Percentiles rank a stretch among this genome's conserved stretches.
phyloP scores from a whole-genome alignment of 2,797 vertebrate species.

The Chaunax sp. region DNA sequence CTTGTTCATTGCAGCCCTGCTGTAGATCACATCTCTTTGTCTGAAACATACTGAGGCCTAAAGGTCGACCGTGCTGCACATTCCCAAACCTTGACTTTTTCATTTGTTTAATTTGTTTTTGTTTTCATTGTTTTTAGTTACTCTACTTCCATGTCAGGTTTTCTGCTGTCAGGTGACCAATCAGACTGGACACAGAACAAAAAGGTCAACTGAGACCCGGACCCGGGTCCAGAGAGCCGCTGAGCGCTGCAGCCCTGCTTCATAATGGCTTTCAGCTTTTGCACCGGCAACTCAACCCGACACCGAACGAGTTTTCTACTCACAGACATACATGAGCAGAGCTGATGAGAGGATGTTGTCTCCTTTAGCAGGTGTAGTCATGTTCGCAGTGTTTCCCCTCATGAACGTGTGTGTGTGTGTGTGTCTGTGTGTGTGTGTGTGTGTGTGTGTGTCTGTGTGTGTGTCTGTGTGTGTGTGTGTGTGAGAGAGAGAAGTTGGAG shows the following conservation, averaged over 20 bases:
- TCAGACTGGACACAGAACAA: no score
- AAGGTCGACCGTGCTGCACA: no score
- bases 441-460: conserved; percentile 7
- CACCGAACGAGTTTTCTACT: conserved; percentile 37
- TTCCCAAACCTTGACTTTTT: no score
- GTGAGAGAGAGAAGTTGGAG: conserved; percentile 32
- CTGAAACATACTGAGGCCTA: no score
- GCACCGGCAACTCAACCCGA: conserved; percentile 26
- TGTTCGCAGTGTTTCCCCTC: conserved; percentile 66
- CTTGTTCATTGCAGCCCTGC: no score
- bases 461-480: no score
- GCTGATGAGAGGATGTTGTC: conserved; percentile 30
- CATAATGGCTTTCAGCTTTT: conserved; percentile 42
- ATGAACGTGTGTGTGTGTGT: conserved; percentile 36
- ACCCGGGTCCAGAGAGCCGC: not conserved
- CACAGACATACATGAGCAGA: conserved; percentile 30
- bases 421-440: conserved; percentile 25
- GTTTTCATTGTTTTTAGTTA: no score
- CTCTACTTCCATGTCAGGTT: no score
- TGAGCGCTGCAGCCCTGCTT: conserved; percentile 42
- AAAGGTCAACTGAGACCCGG: no score
- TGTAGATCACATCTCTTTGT: no score
- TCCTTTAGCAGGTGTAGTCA: conserved; percentile 61
- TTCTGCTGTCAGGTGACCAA: no score
- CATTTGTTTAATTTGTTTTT: no score